phyloP scores from a whole-genome alignment of 2,797 vertebrate species.

The Acipenser transmontanus region DNA sequence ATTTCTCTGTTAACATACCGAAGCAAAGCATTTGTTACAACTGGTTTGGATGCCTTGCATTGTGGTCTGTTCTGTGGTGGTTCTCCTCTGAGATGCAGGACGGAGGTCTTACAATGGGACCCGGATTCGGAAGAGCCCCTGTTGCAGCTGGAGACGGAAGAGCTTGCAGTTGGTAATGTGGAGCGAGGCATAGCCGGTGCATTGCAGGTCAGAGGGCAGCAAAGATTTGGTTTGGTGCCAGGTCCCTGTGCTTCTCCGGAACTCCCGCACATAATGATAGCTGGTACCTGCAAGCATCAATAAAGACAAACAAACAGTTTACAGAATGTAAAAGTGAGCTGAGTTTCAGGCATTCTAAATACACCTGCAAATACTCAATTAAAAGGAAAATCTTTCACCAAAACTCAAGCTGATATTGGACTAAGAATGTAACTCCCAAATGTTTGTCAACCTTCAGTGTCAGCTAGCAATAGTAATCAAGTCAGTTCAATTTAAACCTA shows the following conservation, averaged over 20 bases:
- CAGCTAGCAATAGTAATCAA: no score
- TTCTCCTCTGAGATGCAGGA: background rate
- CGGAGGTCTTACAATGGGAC: constrained; percentile 48
- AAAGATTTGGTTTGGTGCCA: constrained; percentile 89
- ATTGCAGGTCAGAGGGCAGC: constrained; percentile 78
- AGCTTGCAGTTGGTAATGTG: constrained; percentile 94
- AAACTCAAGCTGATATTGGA: no score
- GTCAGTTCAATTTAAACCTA: no score
- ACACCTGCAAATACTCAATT: accelerated
- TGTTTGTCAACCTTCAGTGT: no score
- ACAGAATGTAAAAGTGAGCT: no score
- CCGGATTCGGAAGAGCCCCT: constrained; percentile 84
- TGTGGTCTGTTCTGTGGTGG: background rate
- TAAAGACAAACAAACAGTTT: background rate
- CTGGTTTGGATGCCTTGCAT: constrained; percentile 1
- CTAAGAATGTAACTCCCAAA: no score
- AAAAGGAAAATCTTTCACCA: background rate
- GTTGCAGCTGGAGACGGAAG: constrained; percentile 86
- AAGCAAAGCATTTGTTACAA: background rate
- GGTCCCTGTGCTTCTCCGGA: constrained; percentile 86
- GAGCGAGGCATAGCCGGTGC: constrained; percentile 78
- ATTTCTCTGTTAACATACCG: background rate
- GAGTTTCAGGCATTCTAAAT: accelerated
- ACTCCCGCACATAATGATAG: constrained; percentile 94
- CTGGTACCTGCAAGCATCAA: constrained; percentile 62